phyloP scores from a whole-genome alignment of 2,888 invertebrate species.

The Escarpia spicata region DNA sequence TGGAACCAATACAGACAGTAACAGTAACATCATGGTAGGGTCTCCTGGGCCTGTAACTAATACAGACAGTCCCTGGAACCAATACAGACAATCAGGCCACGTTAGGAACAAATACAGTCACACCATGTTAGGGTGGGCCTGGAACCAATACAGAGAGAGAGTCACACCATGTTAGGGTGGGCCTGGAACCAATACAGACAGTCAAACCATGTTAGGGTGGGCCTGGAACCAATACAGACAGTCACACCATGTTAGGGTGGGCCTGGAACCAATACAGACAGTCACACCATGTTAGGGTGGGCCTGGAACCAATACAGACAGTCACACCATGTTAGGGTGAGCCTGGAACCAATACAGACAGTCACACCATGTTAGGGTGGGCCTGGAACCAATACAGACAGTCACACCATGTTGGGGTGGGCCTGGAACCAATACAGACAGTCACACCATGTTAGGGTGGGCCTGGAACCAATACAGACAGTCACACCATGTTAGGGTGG shows the following conservation, averaged over 20 bases:
- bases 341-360: conserved; percentile 58
- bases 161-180: no score
- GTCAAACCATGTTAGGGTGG: conserved; percentile 57
- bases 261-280: conserved; percentile 58
- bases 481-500: no score
- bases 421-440: conserved; percentile 58
- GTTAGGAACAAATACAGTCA: conserved; percentile 50
- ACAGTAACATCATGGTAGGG: no score
- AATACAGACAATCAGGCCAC: no score
- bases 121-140: conserved; percentile 61
- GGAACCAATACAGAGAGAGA: conserved; percentile 14
- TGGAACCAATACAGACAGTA: no score
- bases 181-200: conserved; percentile 58
- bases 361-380: conserved; percentile 57
- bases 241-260: no score
- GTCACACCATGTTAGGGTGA: no score
- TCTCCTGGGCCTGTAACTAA: no score
- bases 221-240: conserved; percentile 45
- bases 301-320: conserved; percentile 45
- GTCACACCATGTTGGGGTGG: no score
- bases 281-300: conserved; percentile 57
- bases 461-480: conserved; percentile 48
- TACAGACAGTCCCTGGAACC: no score
- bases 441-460: conserved; percentile 57
- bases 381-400: conserved; percentile 48